Base-by-base conservation (phyloP, 1,140 invertebrate genomes). In the Drosophila saltans region DNA sequence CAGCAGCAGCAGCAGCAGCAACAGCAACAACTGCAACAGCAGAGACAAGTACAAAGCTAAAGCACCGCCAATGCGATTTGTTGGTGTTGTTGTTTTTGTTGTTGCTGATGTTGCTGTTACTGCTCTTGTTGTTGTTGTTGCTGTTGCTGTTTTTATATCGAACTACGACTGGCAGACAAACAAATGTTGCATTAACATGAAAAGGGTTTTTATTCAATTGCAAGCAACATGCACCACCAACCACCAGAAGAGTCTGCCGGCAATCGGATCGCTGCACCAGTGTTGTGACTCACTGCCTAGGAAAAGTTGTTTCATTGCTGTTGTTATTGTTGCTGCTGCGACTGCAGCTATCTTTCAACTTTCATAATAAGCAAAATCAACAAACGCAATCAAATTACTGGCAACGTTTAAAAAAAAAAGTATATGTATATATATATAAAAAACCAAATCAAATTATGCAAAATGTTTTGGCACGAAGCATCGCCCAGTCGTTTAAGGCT, bases 181-280 rank as follows among this genome's bases (percentile, higher is more conserved):
- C 83, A 89, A 88, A 89, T 88, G 80, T 88, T 89, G 77, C 75
- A 72, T 82, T 70, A 83, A 89, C 84, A 89, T 89, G 84, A 89
- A 89, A 89, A 89, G 84, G 84, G 80, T 89, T 88, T 85, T 85
- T 76, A 81, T 78, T 81, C 82, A 81, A 85, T 86, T 85, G 83
- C 65, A 41, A 58, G 72, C 80, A 78, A 85, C 81, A 85, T 85
- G 81, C 81, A 76, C 60, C 65, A 52, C 62, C 39, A 36, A 64
- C 39, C 39, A 41, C n/a, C 57, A 66, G 52, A 39, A 57, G 48
- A 69, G 55, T n/a, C 43, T 16, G 28, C 59, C 65, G 48, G 66
- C 45, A 52, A 52, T 52, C 24, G 21, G 45, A 52, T 26, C 5
- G 45, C 33, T 36, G 4, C 33, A 36, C 21, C 21, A 52, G 16